A percentile compares a stretch with the other conserved stretches of the same genome.
These are phyloP conservation scores for Pogonomyrmex barbatus DNA, from an alignment of 1,140 invertebrate species.

Conservation along the genomic window DNA sequence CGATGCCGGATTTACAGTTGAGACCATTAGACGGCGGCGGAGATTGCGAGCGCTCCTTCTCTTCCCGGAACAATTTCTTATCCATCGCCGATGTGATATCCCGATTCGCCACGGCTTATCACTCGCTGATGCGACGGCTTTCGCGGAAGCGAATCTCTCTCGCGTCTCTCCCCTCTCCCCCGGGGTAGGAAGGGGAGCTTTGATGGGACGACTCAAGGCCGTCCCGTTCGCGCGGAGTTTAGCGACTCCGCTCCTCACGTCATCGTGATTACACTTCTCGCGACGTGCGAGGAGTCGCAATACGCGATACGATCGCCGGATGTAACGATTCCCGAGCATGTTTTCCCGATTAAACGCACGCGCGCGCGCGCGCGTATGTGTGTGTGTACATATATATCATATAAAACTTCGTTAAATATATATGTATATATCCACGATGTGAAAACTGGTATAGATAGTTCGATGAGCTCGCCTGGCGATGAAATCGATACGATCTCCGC, in stretches of 20 bases:
- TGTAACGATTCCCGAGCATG: conserved; percentile 47
- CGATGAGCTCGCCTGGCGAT: not conserved
- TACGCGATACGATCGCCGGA: conserved; percentile 46
- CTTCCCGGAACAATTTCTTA: conserved; percentile 43
- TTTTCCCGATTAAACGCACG: conserved; percentile 42
- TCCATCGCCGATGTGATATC: conserved; percentile 39
- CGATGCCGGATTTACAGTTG: conserved; percentile 51
- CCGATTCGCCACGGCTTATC: conserved; percentile 51
- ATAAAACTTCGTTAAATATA: not conserved
- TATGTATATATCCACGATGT: not conserved
- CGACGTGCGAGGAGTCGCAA: conserved; percentile 21
- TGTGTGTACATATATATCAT: not conserved
- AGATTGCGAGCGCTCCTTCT: conserved; percentile 23
- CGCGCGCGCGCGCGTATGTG: too few species aligned
- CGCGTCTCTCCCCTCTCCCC: not conserved
- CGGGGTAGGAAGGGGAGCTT: not conserved
- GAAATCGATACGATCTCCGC: conserved; percentile 49
- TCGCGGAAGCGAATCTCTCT: conserved; percentile 39
- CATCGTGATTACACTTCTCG: conserved; percentile 27
- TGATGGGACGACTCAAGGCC: conserved; percentile 21
- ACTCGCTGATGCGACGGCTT: conserved; percentile 34
- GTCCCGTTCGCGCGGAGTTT: conserved; percentile 20
- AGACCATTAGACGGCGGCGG: conserved; percentile 24
- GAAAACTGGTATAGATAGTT: conserved; percentile 30
- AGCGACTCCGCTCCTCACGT: conserved; percentile 31